Evolutionary conservation across 2,888 invertebrate species (phyloP).

Genomic region (Nysson spinosus): DNA sequence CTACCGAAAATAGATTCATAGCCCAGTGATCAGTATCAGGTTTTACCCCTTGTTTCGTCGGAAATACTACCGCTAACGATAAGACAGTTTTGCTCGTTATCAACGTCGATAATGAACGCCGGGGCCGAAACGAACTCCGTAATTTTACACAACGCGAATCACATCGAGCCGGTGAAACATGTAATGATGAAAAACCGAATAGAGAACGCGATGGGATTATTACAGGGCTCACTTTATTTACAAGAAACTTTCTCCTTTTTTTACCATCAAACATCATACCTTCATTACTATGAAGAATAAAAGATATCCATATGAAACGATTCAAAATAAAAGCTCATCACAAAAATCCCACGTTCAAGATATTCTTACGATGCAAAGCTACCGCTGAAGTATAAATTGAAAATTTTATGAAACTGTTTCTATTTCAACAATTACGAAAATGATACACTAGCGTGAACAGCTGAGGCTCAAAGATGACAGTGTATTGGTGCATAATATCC

Average conservation of each 20-base stretch:
- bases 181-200: conserved; percentile 27
- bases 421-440: no score
- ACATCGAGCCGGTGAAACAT: conserved; percentile 18
- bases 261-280: no score
- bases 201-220: conserved; percentile 1
- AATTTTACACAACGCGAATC: conserved; percentile 37
- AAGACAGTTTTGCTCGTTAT: conserved; percentile 43
- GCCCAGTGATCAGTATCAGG: conserved; percentile 16
- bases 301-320: no score
- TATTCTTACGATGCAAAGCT: no score
- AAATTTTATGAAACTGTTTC: no score
- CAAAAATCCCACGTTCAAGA: no score
- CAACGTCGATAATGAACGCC: conserved; percentile 38
- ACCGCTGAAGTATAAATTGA: no score
- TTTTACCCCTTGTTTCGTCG: conserved; percentile 1
- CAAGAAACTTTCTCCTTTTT: not conserved
- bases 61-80: conserved; percentile 32
- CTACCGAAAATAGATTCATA: not conserved
- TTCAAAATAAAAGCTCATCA: no score
- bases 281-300: not conserved
- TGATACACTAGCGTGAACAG: no score
- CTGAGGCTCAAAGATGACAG: conserved; percentile 35
- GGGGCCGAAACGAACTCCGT: conserved; percentile 8
- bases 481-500: conserved; percentile 29
- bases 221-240: conserved; percentile 13